Evolutionary conservation across 35 echinoderm and acorn worm genomes (phyloP), one percentile per base, ranked within the genome.

Genomic region (Lytechinus pictus): DNA sequence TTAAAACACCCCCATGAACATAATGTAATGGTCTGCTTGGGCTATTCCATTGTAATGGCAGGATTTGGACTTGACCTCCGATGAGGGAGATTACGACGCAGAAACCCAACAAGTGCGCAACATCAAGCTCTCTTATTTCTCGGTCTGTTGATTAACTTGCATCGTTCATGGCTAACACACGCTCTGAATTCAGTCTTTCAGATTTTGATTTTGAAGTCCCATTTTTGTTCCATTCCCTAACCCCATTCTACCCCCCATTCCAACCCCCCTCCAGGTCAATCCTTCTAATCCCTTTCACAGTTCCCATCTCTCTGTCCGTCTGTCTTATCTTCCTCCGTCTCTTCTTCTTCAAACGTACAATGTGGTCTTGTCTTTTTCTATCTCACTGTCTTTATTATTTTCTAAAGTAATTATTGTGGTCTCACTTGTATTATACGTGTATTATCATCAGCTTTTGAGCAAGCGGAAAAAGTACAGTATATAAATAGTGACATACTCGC

Each of bases 31-130:
- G 24, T 94, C 66, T 52, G 33, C 91, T n/a, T 61, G 10, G 27
- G 54, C 53, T 94, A 57, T 66, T 89, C 66, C 66, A 79, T 79
- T 79, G 66, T 79, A 79, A 79, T 79, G 93, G 28, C 95, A 99
- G 97, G 97, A 99, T 54, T 71, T 97, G 90, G 98, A 99, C 96
- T 95, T 97, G 28, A 99, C 98, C 16, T 99, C 98, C 61, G 98
- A 99, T 52, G 98, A 99, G 94, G 98, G 98, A 19, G 98, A 99
- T 88, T 99, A 99, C 96, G 98, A 99, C 54, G 98, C 97, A 33
- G 98, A 99, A 71, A 95, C 94, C 12, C 96, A 95, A 57, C 94
- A 94, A 91, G 91, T 95, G 86, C 79, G 94, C 55, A 92, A 97
- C 52, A 94, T 96, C 12, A 97, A 97, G 97, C 86, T 96, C 87